phyloP scores from a whole-genome alignment of 2,888 invertebrate genomes.

The Ichneumon xanthorius region DNA sequence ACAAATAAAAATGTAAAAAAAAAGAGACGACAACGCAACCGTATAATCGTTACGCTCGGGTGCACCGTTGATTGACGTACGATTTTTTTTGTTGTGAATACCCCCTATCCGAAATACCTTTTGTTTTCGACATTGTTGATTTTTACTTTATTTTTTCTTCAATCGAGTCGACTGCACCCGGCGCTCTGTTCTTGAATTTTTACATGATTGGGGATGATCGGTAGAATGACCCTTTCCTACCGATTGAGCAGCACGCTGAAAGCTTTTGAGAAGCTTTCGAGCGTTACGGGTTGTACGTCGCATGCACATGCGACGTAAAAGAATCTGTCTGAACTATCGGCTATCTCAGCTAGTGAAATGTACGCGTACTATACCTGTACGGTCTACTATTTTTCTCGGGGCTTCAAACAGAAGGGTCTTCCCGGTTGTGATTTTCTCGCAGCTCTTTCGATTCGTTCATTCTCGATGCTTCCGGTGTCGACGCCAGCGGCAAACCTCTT shows the following conservation, averaged over 20 bases:
- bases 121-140: background rate
- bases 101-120: background rate
- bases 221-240: background rate
- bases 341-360: background rate
- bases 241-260: slow-evolving; percentile 2
- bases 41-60: slow-evolving; percentile 3
- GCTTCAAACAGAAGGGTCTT: slow-evolving; percentile 12
- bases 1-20: background rate
- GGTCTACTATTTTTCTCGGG: background rate
- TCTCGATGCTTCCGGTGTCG: background rate
- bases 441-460: slow-evolving; percentile 5
- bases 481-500: background rate
- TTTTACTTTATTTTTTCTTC: slow-evolving; percentile 1
- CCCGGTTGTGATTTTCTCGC: slow-evolving; percentile 5
- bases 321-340: slow-evolving; percentile 7
- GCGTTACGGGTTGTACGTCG: background rate
- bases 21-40: background rate
- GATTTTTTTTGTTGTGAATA: background rate
- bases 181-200: slow-evolving; percentile 5
- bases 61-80: background rate
- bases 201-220: background rate
- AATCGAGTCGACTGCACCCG: background rate
- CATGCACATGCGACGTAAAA: background rate
- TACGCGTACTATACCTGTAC: background rate
- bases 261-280: slow-evolving; percentile 5